Evolutionary conservation across 1,140 invertebrate genomes (phyloP).

Genomic region (Heliconius eleuchia): DNA sequence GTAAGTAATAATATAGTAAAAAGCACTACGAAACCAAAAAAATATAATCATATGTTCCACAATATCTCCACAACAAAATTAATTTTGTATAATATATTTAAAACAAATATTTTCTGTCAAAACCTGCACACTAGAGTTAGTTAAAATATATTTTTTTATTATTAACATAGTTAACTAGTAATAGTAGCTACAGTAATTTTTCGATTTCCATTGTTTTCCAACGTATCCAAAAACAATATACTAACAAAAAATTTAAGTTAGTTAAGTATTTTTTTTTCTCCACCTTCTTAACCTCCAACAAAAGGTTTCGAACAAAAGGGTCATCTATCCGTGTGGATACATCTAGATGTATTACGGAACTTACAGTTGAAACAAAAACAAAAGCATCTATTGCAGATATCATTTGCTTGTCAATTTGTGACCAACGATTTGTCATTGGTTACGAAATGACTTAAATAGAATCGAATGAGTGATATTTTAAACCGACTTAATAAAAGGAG

Average conservation of each 20-base stretch:
- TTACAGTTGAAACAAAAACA: background rate
- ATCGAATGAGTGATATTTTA: background rate
- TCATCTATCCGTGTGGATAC: background rate
- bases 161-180: background rate
- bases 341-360: background rate
- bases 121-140: background rate
- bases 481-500: too few relatives aligned
- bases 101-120: background rate
- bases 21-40: background rate
- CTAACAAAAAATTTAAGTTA: background rate
- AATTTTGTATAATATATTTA: background rate
- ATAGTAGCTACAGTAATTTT: background rate
- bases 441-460: background rate
- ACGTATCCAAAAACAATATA: background rate
- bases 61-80: background rate
- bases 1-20: background rate
- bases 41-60: too few relatives aligned
- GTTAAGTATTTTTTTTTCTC: background rate
- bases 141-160: background rate
- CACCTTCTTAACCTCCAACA: background rate
- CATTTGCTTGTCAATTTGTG: slow-evolving; percentile 6
- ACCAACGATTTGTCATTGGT: background rate
- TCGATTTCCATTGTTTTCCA: background rate
- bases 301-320: background rate
- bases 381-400: background rate